phyloP scores from a whole-genome alignment of 2,113 vertebrate genomes.

The Pimephales promelas region DNA sequence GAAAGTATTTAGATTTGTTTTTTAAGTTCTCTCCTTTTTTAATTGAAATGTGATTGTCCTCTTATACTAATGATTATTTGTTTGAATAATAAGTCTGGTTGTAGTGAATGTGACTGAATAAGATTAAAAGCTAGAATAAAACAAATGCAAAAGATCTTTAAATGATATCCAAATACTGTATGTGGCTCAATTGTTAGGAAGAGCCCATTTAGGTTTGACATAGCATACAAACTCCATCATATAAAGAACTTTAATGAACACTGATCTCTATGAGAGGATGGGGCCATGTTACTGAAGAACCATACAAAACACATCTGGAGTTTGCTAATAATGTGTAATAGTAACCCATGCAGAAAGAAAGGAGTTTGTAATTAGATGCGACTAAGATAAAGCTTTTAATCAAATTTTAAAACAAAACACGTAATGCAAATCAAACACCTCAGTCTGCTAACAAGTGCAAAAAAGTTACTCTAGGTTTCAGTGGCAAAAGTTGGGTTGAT shows the following conservation, averaged over 20 bases:
- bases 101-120: neutral
- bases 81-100: neutral
- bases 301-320: constrained; percentile 23
- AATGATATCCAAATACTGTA: neutral
- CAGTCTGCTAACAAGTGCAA: neutral
- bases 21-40: neutral
- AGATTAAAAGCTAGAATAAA: neutral
- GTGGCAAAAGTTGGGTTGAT: too few species aligned
- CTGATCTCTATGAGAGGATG: neutral
- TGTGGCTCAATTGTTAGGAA: neutral
- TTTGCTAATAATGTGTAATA: neutral
- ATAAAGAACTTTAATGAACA: neutral
- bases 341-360: neutral
- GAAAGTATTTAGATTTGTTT: constrained; percentile 12
- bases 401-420: too few species aligned
- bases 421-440: neutral
- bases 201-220: too few species aligned
- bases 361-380: neutral
- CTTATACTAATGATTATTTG: neutral
- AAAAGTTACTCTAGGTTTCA: too few species aligned
- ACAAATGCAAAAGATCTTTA: neutral
- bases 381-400: constrained; percentile 3
- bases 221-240: neutral
- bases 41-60: neutral
- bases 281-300: neutral